Base-by-base conservation (phyloP, 2,888 invertebrate genomes). In the Ectemnius lituratus region DNA sequence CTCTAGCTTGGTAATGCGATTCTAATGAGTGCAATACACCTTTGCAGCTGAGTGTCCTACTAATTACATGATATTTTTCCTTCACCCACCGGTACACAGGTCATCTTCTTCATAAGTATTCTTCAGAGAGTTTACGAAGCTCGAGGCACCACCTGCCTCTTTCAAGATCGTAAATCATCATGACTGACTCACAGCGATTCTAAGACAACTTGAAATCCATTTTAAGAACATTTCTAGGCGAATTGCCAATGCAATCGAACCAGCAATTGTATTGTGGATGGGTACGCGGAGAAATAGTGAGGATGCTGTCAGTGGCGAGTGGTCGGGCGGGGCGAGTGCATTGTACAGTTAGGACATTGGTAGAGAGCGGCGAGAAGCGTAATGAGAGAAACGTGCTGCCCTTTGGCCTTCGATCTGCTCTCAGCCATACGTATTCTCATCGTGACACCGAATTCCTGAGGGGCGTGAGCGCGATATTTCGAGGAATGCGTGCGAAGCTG, bases 351-450 rank as follows among this genome's bases (percentile, higher is more conserved):
- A 88, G 87, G 80, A 86, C 85, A 85, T 85, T 86, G n/a, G 16
- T 13, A 16, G 82, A 84, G 73, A 37, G 80, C 84, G 80, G 74
- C 80, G 84, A 80, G 70, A 79, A 83, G 83, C 84, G 84, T 87
- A 88, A 88, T 87, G 88, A 88, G 88, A 85, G 86, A 85, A 86
- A 88, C 88, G 87, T 88, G 88, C 85, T 88, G 86, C 84, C 88
- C 87, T 85, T 79, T 87, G 86, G 86, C 86, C 87, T 80, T 76
- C 75, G 79, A 82, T 76, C 72, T 71, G 73, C 78, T 78, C 73
- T 70, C 47, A 67, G 58, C 65, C 63, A 57, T 68, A 59, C 64
- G 65, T 74, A 71, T 70, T 72, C 69, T 60, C 70, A 67, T 68
- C 47, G 60, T 49, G 70, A 78, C 71, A 37, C 37, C 67, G 72